phyloP scores from a whole-genome alignment of 2,888 invertebrate species.

The Melanostoma mellinum region DNA sequence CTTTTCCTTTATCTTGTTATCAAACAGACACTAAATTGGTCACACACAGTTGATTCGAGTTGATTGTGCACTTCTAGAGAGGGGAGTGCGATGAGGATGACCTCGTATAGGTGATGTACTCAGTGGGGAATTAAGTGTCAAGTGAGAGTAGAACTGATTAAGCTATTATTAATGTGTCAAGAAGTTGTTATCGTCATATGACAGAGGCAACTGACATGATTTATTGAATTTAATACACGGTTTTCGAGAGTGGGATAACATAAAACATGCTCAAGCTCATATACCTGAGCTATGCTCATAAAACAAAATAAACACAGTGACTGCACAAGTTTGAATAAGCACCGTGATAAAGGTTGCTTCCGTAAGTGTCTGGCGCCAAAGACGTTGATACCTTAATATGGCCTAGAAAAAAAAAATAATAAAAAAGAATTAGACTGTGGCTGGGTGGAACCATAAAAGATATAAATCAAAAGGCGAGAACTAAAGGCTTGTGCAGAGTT shows the following conservation, averaged over 20 bases:
- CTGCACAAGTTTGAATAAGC: constrained; percentile 16
- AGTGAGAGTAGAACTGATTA: constrained; percentile 7
- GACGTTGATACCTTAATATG: constrained; percentile 3
- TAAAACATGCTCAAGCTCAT: background rate
- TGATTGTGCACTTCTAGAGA: constrained; percentile 38
- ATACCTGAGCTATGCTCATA: background rate
- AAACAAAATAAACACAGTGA: background rate
- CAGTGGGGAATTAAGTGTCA: constrained; percentile 3
- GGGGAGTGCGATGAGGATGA: constrained; percentile 7
- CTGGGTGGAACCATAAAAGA: background rate
- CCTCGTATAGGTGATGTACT: constrained; percentile 6
- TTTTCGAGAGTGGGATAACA: background rate
- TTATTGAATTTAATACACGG: constrained; percentile 7
- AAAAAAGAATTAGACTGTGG: background rate
- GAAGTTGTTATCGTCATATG: constrained; percentile 10
- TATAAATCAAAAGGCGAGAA: constrained; percentile 17
- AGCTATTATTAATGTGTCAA: constrained; percentile 23
- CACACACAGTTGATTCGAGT: constrained; percentile 41
- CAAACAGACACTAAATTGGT: constrained; percentile 55
- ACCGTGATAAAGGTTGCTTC: constrained; percentile 18
- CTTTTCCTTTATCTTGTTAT: constrained; percentile 49
- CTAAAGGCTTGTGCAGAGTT: background rate
- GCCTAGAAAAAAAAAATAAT: background rate
- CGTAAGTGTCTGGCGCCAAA: constrained; percentile 23
- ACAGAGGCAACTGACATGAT: constrained; percentile 15